These are phyloP conservation scores for Cephus nigrinus DNA, from an alignment of 2,888 invertebrate genomes.

Conservation along the genomic window DNA sequence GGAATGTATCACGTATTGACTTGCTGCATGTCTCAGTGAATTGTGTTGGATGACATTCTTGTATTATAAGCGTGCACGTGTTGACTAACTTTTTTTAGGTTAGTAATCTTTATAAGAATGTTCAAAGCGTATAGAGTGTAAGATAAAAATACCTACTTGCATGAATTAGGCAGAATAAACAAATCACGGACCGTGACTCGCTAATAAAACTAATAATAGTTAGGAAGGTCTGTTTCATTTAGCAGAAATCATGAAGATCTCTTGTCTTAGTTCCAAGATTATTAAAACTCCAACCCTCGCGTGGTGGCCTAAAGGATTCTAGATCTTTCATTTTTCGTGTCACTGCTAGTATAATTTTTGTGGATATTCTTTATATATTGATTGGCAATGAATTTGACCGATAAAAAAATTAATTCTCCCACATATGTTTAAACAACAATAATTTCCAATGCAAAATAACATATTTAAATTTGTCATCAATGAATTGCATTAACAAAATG, in stretches of 20 bases:
- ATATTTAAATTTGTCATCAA: no score
- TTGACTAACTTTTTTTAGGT: not conserved
- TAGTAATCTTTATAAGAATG: not conserved
- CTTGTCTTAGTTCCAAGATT: not conserved
- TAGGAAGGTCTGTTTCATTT: not conserved
- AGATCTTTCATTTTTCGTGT: no score
- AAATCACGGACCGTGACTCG: not conserved
- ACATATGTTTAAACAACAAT: no score
- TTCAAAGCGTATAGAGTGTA: not conserved
- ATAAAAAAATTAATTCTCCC: no score
- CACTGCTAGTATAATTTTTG: no score
- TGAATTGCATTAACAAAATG: no score
- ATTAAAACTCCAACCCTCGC: no score
- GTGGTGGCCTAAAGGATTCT: no score
- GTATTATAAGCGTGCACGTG: not conserved
- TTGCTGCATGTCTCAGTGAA: not conserved
- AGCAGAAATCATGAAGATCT: not conserved
- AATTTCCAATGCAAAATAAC: no score
- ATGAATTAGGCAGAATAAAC: not conserved
- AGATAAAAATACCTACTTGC: not conserved
- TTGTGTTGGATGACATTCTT: not conserved
- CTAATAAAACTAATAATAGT: not conserved
- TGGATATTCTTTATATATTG: no score
- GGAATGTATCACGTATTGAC: not conserved
- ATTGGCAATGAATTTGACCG: no score